A percentile compares a stretch with the other conserved stretches of the same genome.
phyloP scores from a whole-genome alignment of 2,888 invertebrate genomes.

The Schizotus pectinicornis region DNA sequence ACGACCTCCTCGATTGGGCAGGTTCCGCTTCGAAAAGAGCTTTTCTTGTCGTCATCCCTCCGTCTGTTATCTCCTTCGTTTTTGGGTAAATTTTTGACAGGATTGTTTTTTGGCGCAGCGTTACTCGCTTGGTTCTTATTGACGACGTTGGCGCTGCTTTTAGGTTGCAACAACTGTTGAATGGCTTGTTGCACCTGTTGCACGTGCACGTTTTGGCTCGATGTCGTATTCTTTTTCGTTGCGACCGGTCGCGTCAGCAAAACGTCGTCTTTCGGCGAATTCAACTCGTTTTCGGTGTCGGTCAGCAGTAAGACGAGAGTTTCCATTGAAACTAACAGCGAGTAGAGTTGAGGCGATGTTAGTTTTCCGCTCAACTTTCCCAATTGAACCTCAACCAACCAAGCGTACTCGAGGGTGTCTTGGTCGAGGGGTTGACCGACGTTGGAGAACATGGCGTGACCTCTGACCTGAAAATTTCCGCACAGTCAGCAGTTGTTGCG shows the following conservation, averaged over 20 bases:
- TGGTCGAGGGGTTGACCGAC: slow-evolving; percentile 87
- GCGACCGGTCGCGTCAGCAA: slow-evolving; percentile 66
- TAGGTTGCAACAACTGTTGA: slow-evolving; percentile 47
- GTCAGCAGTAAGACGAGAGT: slow-evolving; percentile 84
- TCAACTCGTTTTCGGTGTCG: slow-evolving; percentile 89
- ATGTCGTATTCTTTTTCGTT: slow-evolving; percentile 41
- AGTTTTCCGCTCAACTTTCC: slow-evolving; percentile 93
- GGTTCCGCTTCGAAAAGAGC: slow-evolving; percentile 26
- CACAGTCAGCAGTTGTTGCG: neutral
- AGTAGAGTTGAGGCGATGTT: slow-evolving; percentile 87
- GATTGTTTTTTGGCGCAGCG: slow-evolving; percentile 16
- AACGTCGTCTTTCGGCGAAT: slow-evolving; percentile 79
- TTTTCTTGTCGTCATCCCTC: slow-evolving; percentile 44
- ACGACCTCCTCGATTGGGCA: slow-evolving; percentile 13
- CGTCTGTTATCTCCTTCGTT: slow-evolving; percentile 33
- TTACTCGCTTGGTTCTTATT: slow-evolving; percentile 33
- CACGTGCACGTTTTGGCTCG: slow-evolving; percentile 48
- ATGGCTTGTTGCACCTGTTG: slow-evolving; percentile 50
- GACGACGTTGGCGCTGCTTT: slow-evolving; percentile 38
- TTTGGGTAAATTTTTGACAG: slow-evolving; percentile 22
- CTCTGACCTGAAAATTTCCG: slow-evolving; percentile 69
- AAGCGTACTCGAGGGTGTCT: slow-evolving; percentile 96
- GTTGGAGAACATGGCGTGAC: slow-evolving; percentile 96
- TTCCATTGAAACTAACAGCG: slow-evolving; percentile 86
- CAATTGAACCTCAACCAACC: slow-evolving; percentile 93